phyloP scores from a whole-genome alignment of 2,888 invertebrate species.

The Stenoptilia bipunctidactyla region DNA sequence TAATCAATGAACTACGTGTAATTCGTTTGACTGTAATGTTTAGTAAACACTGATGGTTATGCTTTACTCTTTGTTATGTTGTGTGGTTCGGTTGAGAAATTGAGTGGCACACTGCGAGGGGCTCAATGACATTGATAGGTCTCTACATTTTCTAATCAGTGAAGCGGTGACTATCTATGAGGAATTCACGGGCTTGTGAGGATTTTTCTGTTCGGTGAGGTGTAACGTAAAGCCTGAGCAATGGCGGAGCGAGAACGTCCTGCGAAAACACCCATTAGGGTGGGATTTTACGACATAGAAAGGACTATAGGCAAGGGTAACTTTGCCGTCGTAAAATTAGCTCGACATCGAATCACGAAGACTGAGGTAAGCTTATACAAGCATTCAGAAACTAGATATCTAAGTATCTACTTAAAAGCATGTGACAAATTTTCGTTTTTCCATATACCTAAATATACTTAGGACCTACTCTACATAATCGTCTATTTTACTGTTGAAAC shows the following conservation, averaged over 20 bases:
- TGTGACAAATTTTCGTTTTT: no score
- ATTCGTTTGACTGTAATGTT: background rate
- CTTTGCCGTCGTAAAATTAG: conserved; percentile 98
- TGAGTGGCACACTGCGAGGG: no score
- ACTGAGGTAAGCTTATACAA: conserved; percentile 93
- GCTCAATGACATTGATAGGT: background rate
- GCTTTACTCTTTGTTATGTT: background rate
- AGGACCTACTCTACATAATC: no score
- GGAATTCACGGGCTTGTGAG: conserved; percentile 22
- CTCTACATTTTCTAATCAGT: background rate
- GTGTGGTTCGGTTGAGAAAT: no score
- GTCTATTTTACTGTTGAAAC: no score
- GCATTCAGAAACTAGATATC: no score
- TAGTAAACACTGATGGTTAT: background rate
- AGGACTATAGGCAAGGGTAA: conserved; percentile 98
- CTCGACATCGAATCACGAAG: conserved; percentile 97
- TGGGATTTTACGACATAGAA: conserved; percentile 98
- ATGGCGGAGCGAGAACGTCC: conserved; percentile 72
- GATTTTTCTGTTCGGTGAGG: conserved; percentile 17
- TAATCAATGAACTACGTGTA: conserved; percentile 5
- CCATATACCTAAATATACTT: no score
- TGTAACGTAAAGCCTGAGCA: conserved; percentile 20
- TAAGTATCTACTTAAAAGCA: no score
- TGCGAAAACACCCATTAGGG: conserved; percentile 82
- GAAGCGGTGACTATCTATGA: background rate